Base-by-base conservation (phyloP, 2,113 vertebrate genomes). In the Atlantisia rogersi region DNA sequence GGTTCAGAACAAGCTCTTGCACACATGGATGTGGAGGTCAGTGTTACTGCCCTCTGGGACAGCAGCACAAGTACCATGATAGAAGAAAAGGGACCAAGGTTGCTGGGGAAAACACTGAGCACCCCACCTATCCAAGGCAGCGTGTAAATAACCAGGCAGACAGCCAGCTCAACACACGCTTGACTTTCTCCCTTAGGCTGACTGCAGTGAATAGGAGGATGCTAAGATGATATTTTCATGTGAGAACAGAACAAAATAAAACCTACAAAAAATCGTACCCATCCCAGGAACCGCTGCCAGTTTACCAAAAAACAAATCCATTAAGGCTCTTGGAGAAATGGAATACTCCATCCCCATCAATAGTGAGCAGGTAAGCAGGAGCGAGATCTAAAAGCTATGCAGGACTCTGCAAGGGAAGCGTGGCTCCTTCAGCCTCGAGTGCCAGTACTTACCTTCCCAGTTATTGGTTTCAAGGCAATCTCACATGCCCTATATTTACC, bases 381-480 rank as follows among this genome's bases (percentile, higher is more conserved):
- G 79, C 2, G 12, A 87, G 40, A 53, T 53, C 73, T 93, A 87
- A 96, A 86, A 92, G 73, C 90, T 73, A 4, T 37, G 87, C 42
- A 70, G 94, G 82, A 78, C 37, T 44, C 73, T n/a, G 35, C 71
- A 75, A 28, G 10, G 77, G 76, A 91, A 75, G 82, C 50, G 70
- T 53, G 86, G 82, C 86, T 81, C 76, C 87, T 86, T 62, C 3
- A 2, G 70, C 50, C 44, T 42, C 2, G 0, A 95, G 76, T 85
- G 78, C 93, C 35, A 56, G 71, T 69, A 77, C 92, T 95, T 91
- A 90, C 67, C 63, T 92, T 83, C 52, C 39, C 91, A 90, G 90
- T 82, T 87, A 90, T 22, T 65, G 52, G 90, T 67, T 92, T 86
- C 86, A 96, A 82, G 91, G 89, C 94, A 90, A 92, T 94, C 86